phyloP scores from a whole-genome alignment of 2,797 vertebrate genomes.

The Phyllotis vaccarum region DNA sequence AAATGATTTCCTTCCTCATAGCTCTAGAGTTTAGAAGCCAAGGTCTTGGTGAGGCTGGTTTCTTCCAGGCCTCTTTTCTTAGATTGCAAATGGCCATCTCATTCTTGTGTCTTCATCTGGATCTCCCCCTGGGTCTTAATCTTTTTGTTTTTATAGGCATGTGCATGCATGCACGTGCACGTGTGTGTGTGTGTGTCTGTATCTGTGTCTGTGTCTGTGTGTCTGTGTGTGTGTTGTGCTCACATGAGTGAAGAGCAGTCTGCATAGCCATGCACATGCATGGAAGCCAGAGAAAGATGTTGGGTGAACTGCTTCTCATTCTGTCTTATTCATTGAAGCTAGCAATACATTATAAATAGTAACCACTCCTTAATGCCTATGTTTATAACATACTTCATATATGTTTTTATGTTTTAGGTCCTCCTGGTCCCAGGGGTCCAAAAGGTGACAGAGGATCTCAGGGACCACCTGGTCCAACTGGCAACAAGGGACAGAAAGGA shows the following conservation, averaged over 20 bases:
- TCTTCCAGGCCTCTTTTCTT: not conserved
- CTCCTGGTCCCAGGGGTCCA: slow-evolving; percentile 95
- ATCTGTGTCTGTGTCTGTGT: not conserved
- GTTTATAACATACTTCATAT: not conserved
- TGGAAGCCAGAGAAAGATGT: not conserved
- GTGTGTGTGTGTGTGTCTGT: not conserved
- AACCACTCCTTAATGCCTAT: not conserved
- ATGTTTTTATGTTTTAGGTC: slow-evolving; percentile 89
- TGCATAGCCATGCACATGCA: not conserved
- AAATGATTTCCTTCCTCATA: not conserved
- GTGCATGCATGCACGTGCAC: not conserved
- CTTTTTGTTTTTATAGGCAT: not conserved
- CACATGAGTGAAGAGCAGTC: not conserved
- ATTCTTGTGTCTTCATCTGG: not conserved
- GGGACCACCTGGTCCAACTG: slow-evolving; percentile 91
- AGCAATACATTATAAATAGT: not conserved
- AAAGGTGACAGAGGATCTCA: slow-evolving; percentile 95
- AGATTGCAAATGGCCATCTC: not conserved
- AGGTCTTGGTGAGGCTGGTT: not conserved
- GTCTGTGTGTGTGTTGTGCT: not conserved
- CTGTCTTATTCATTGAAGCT: not conserved
- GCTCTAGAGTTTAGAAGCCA: not conserved
- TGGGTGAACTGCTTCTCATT: not conserved
- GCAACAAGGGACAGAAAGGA: slow-evolving; percentile 95
- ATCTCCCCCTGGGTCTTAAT: not conserved